Evolutionary conservation across 2,797 vertebrate genomes (phyloP).

Genomic region (Pipistrellus nathusii): DNA sequence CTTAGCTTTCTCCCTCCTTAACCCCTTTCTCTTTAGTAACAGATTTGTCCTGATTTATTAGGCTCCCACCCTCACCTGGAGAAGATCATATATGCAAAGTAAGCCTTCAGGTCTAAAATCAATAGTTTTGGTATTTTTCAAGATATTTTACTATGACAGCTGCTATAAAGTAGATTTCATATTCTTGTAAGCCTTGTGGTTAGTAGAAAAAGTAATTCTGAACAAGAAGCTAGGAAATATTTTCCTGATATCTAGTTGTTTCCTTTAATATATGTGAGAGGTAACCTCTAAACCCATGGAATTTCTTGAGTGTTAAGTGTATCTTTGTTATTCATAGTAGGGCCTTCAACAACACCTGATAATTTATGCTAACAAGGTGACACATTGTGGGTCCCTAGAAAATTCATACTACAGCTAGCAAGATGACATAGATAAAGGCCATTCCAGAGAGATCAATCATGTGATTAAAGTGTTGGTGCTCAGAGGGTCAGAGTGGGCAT

Average conservation of each 20-base stretch:
- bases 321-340: background rate
- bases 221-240: background rate
- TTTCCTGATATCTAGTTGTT: background rate
- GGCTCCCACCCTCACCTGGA: background rate
- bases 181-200: background rate
- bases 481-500: background rate
- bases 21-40: background rate
- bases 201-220: background rate
- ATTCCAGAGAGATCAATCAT: background rate
- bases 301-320: background rate
- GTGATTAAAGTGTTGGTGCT: background rate
- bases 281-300: background rate
- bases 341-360: background rate
- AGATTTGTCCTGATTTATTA: slow-evolving; percentile 18
- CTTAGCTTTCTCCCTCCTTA: background rate
- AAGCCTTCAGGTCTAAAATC: slow-evolving; percentile 40
- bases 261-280: background rate
- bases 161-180: background rate
- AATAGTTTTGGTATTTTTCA: slow-evolving; percentile 10
- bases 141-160: background rate
- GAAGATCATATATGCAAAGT: background rate
- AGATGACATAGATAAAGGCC: background rate
- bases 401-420: too few relatives aligned
- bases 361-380: background rate
- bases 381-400: too few relatives aligned